Evolutionary conservation across 2,797 vertebrate species (phyloP).

Genomic region (Paedocypris micromegethes): DNA sequence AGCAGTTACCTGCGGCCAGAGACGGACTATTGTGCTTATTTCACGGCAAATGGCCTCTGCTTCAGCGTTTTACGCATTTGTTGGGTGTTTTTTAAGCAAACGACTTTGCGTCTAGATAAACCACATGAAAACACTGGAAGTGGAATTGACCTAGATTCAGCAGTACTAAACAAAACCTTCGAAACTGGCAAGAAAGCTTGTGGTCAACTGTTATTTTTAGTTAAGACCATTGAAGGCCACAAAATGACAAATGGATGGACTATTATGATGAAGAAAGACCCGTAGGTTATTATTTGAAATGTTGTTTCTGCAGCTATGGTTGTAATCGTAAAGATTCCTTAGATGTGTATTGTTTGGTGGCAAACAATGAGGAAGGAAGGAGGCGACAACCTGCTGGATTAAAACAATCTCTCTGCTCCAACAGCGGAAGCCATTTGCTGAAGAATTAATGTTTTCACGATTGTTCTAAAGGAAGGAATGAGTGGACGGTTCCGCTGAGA

Average conservation of each 20-base stretch:
- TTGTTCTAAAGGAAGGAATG: conserved; percentile 24
- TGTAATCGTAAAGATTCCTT: not conserved
- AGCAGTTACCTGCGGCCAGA: conserved; percentile 54
- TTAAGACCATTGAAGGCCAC: conserved; percentile 33
- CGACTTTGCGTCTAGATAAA: conserved; percentile 58
- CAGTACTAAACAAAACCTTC: conserved; percentile 61
- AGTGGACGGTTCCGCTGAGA: conserved; percentile 4
- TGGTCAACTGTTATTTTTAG: conserved; percentile 54
- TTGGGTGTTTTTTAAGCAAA: conserved; percentile 57
- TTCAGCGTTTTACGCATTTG: conserved; percentile 69
- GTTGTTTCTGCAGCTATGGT: no score
- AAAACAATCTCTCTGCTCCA: conserved; percentile 20
- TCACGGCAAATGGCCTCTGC: conserved; percentile 57
- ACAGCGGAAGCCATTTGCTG: conserved; percentile 34
- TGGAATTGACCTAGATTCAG: conserved; percentile 59
- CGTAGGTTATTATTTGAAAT: no score
- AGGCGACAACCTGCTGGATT: conserved; percentile 22
- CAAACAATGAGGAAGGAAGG: conserved; percentile 42
- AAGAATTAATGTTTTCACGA: conserved; percentile 17
- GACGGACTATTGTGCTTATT: conserved; percentile 61
- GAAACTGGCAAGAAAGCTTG: conserved; percentile 56
- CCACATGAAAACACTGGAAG: conserved; percentile 62
- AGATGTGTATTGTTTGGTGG: conserved; percentile 35
- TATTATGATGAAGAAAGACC: no score
- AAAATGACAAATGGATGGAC: no score